Evolutionary conservation across 2,797 vertebrate species (phyloP).

Genomic region (Pempheris klunzingeri): DNA sequence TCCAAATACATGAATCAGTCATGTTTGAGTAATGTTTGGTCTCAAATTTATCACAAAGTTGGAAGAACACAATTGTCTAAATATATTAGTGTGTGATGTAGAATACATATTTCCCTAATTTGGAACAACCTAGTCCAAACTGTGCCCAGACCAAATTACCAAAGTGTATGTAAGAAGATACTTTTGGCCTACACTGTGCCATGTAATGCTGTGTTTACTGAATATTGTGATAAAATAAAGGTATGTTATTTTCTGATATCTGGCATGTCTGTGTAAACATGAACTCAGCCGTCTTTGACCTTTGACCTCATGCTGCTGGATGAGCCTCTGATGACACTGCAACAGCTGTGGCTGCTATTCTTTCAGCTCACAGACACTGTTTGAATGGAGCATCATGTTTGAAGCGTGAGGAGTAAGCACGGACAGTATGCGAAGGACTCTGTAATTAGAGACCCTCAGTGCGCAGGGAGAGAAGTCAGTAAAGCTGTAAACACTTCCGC

Average conservation of each 20-base stretch:
- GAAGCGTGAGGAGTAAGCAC: slow-evolving; percentile 72
- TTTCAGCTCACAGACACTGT: slow-evolving; percentile 69
- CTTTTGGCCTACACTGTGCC: background rate
- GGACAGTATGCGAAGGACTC: slow-evolving; percentile 81
- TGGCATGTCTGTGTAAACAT: slow-evolving; percentile 64
- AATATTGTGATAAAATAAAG: background rate
- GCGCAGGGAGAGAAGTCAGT: slow-evolving; percentile 64
- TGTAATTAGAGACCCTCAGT: slow-evolving; percentile 80
- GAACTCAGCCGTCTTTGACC: slow-evolving; percentile 71
- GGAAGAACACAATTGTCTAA: background rate
- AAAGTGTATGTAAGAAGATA: background rate
- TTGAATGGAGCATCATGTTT: slow-evolving; percentile 78
- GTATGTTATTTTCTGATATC: slow-evolving; percentile 17
- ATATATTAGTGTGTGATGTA: background rate
- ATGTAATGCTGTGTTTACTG: background rate
- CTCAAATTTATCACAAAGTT: background rate
- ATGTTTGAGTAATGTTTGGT: background rate
- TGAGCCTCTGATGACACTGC: slow-evolving; percentile 72
- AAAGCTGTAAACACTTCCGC: slow-evolving; percentile 80
- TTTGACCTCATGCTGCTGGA: slow-evolving; percentile 71
- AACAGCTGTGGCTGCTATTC: slow-evolving; percentile 83
- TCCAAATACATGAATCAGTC: background rate
- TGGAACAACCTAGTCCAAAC: background rate
- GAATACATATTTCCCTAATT: background rate
- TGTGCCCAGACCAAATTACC: background rate